These are phyloP conservation scores for Cyprinodon variegatus DNA, from an alignment of 2,113 vertebrate genomes.

Conservation along the genomic window DNA sequence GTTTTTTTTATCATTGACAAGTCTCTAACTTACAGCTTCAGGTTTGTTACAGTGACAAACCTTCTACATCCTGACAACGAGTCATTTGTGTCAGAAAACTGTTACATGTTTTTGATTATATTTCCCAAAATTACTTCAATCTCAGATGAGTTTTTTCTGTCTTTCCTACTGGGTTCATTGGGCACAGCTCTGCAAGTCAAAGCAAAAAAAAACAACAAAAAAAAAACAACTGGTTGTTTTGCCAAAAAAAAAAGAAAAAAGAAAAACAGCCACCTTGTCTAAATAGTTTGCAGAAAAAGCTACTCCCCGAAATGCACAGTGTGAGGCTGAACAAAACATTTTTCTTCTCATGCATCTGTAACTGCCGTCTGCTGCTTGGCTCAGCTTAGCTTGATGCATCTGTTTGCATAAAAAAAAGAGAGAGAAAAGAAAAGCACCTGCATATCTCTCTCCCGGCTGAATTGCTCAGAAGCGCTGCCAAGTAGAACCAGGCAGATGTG, in stretches of 20 bases:
- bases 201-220: conserved; percentile 31
- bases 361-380: conserved; percentile 58
- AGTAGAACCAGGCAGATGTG: conserved; percentile 75
- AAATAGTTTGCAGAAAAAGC: conserved; percentile 31
- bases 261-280: conserved; percentile 51
- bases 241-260: conserved; percentile 39
- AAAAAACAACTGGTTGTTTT: conserved; percentile 22
- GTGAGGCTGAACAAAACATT: conserved; percentile 64
- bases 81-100: neutral
- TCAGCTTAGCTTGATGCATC: conserved; percentile 68
- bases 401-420: conserved; percentile 40
- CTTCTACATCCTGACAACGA: neutral
- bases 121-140: conserved; percentile 9
- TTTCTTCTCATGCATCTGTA: conserved; percentile 65
- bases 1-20: neutral
- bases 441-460: conserved; percentile 70
- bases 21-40: neutral
- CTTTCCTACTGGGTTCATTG: neutral
- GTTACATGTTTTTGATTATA: neutral
- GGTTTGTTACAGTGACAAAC: neutral
- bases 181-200: conserved; percentile 24
- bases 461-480: conserved; percentile 73
- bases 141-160: conserved; percentile 4
- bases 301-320: conserved; percentile 48
- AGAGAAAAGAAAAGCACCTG: conserved; percentile 63